These are phyloP conservation scores for Laticauda colubrina DNA, from an alignment of 2,113 vertebrate genomes.

Conservation along the genomic window DNA sequence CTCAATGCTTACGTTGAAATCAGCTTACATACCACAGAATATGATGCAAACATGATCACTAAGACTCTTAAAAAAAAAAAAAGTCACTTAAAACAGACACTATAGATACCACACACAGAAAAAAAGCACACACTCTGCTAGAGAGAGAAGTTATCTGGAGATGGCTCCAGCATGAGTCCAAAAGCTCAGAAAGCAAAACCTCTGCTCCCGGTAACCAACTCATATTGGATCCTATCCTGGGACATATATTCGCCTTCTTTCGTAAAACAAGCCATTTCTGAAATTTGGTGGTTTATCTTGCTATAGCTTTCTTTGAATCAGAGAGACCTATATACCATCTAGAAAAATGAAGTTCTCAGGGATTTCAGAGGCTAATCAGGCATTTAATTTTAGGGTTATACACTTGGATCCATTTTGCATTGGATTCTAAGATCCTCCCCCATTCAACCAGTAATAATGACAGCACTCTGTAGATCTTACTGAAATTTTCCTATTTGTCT, in stretches of 20 bases:
- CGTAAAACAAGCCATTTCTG: background rate
- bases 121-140: too few relatives aligned
- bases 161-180: too few relatives aligned
- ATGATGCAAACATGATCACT: background rate
- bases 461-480: background rate
- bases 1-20: background rate
- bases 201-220: rapidly evolving
- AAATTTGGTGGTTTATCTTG: background rate
- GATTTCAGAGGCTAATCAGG: background rate
- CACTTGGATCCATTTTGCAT: background rate
- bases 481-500: background rate
- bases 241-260: too few relatives aligned
- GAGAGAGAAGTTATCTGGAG: too few relatives aligned
- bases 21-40: background rate
- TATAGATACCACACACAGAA: too few relatives aligned
- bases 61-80: background rate
- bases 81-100: background rate
- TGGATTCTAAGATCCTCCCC: background rate
- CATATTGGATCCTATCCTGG: too few relatives aligned
- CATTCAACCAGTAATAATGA: background rate
- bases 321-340: background rate
- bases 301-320: conserved; percentile 12
- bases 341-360: background rate
- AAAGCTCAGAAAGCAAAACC: too few relatives aligned
- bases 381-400: background rate